These are phyloP conservation scores for Climacteris rufus DNA, from an alignment of 2,113 vertebrate species.

Conservation along the genomic window DNA sequence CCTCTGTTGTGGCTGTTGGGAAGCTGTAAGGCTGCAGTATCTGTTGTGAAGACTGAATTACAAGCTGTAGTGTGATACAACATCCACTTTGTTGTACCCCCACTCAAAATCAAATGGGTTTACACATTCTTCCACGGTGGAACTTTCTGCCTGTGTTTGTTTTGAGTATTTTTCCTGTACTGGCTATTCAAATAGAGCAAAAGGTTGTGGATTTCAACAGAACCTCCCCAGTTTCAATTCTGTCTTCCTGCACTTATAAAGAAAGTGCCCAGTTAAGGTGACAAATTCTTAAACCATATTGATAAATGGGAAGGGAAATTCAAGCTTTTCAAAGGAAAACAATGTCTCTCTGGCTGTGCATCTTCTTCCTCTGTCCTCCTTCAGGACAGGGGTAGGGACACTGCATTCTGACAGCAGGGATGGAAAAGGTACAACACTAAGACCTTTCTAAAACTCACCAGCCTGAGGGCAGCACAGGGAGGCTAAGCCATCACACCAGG, in stretches of 20 bases:
- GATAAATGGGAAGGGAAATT: not conserved
- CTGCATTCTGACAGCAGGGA: not conserved
- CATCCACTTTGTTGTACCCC: not conserved
- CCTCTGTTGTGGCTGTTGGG: not conserved
- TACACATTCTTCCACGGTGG: not conserved
- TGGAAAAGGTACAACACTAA: not conserved
- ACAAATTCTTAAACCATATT: not conserved
- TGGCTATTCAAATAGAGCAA: not conserved
- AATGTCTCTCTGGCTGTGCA: too few relatives aligned
- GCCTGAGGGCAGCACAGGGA: not conserved
- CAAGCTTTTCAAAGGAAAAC: not conserved
- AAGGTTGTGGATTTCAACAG: not conserved
- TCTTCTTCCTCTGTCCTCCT: not conserved
- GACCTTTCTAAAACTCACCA: not conserved
- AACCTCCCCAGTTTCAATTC: not conserved
- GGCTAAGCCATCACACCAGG: not conserved
- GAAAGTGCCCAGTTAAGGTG: not conserved
- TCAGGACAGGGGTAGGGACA: not conserved
- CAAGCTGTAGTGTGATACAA: fast-evolving
- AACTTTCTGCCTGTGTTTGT: not conserved
- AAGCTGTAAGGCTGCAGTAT: not conserved
- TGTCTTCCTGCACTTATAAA: not conserved
- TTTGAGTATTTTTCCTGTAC: not conserved
- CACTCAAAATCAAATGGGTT: not conserved
- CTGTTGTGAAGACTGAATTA: not conserved